Evolutionary conservation across 2,797 vertebrate genomes (phyloP).

Genomic region (Danio tinwini): DNA sequence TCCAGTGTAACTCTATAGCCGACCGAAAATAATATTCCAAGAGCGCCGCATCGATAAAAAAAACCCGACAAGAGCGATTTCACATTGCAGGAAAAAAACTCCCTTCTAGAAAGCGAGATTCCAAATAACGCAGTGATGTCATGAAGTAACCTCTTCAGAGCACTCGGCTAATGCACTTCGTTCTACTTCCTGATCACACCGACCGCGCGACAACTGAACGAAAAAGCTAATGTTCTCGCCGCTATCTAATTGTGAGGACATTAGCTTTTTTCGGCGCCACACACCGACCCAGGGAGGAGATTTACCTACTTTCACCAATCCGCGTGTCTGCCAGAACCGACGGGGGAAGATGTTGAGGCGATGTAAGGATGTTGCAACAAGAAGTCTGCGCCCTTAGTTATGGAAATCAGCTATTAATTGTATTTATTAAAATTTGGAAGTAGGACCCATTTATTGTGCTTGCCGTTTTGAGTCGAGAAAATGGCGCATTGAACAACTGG

Average conservation of each 20-base stretch:
- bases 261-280: conserved; percentile 61
- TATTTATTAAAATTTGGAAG: conserved; percentile 54
- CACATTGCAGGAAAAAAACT: not conserved
- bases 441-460: conserved; percentile 67
- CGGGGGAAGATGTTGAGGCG: conserved; percentile 40
- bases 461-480: conserved; percentile 80
- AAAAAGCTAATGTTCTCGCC: conserved; percentile 28
- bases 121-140: conserved; percentile 31
- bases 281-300: conserved; percentile 55
- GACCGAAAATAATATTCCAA: not conserved
- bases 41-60: not conserved
- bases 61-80: not conserved
- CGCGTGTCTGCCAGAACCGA: conserved; percentile 60
- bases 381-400: conserved; percentile 22
- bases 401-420: not conserved
- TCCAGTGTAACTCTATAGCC: not conserved
- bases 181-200: conserved; percentile 40
- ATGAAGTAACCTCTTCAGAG: conserved; percentile 13
- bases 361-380: conserved; percentile 14
- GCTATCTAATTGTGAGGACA: conserved; percentile 28
- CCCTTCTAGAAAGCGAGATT: not conserved
- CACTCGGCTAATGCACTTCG: not conserved
- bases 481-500: conserved; percentile 92
- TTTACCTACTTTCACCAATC: conserved; percentile 71
- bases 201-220: conserved; percentile 17